A percentile compares a stretch with the other conserved stretches of the same genome.
Evolutionary conservation across 2,113 vertebrate genomes (phyloP).

Genomic region (Miniopterus natalensis): DNA sequence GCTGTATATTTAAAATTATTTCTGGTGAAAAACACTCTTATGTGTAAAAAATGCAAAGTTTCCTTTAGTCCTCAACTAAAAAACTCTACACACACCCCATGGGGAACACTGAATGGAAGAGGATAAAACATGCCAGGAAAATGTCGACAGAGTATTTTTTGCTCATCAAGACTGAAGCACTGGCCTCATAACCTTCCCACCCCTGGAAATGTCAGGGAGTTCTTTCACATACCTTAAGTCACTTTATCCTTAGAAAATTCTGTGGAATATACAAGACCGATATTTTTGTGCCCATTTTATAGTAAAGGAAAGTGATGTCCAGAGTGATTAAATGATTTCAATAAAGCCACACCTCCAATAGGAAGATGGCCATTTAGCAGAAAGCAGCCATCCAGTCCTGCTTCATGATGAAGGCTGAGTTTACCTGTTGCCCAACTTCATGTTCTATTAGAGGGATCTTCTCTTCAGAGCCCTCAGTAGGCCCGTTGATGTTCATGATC

Average conservation of each 20-base stretch:
- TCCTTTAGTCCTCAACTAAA: background rate
- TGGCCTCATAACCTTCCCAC: background rate
- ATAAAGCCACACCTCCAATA: background rate
- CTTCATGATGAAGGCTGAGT: background rate
- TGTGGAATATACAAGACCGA: background rate
- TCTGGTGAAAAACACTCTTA: conserved; percentile 9
- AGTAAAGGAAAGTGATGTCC: background rate
- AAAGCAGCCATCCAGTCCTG: background rate
- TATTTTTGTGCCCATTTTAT: background rate
- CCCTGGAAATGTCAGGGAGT: background rate
- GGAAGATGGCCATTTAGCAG: background rate
- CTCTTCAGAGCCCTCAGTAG: background rate
- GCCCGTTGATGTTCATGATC: background rate
- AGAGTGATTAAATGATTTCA: background rate
- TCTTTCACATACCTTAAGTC: background rate
- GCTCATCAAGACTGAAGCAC: background rate
- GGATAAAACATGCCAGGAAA: background rate
- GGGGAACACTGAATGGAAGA: background rate
- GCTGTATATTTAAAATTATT: background rate
- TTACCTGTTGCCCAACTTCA: background rate
- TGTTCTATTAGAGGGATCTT: background rate
- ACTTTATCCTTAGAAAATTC: conserved; percentile 23
- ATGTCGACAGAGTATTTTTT: background rate
- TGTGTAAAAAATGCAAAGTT: background rate
- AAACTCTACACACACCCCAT: background rate